Evolutionary conservation across 1,140 invertebrate genomes (phyloP).

Genomic region (Drosophila sturtevanti): DNA sequence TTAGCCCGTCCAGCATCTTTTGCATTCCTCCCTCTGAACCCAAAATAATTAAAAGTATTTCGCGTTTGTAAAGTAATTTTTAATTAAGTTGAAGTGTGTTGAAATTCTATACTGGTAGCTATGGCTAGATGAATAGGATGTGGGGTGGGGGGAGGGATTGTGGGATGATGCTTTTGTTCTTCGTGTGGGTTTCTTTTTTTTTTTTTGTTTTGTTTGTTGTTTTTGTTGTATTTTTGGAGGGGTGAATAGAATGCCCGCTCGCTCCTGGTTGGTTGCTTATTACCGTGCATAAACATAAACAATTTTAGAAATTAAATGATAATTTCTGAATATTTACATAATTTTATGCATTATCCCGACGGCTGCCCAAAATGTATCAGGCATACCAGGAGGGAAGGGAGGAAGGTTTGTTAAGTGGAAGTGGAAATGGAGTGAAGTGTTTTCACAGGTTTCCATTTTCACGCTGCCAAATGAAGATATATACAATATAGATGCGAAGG

Average conservation of each 20-base stretch:
- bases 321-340: constrained; percentile 78
- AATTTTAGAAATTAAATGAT: constrained; percentile 81
- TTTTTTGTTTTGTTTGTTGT: background rate
- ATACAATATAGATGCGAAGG: constrained; percentile 8
- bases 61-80: constrained; percentile 81
- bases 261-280: constrained; percentile 62
- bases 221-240: no score
- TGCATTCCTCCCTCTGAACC: constrained; percentile 73
- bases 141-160: constrained; percentile 20
- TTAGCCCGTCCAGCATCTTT: constrained; percentile 36
- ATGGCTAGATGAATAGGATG: background rate
- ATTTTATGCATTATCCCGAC: constrained; percentile 74
- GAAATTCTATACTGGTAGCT: constrained; percentile 43
- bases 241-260: constrained; percentile 6
- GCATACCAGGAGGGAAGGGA: background rate
- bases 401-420: background rate
- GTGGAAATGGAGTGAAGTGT: constrained; percentile 16
- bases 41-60: constrained; percentile 81
- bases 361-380: constrained; percentile 11
- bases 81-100: constrained; percentile 79
- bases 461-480: constrained; percentile 52
- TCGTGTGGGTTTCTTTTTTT: background rate
- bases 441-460: constrained; percentile 43
- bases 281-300: constrained; percentile 79
- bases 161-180: no score